Base-by-base conservation (phyloP, 2,888 invertebrate species). In the Pandemis heparana region DNA sequence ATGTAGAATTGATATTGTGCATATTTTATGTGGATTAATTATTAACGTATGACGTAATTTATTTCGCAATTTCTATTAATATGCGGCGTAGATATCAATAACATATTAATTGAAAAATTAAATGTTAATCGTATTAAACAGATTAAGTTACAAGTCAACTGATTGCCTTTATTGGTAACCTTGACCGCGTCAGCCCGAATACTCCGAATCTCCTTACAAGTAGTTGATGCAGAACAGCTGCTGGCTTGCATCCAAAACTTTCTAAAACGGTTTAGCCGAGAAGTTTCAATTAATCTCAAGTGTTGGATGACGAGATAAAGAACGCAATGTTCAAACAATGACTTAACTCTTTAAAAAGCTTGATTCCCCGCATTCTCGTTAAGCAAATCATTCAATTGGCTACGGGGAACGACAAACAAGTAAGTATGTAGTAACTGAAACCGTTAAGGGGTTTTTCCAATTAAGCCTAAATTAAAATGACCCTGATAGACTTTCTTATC, bases 181-280 rank as follows among this genome's bases (percentile, higher is more conserved):
- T 90, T 92, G 89, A 90, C 89, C 90, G 85, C 81, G 75, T 77
- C 78, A 83, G 86, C 85, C 86, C 85, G 80, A 87, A 90, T 89
- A 83, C 86, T 85, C 86, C 85, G 80, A 87, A 90, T 89, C 86
- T 85, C 85, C 83, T 79, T 81, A 81, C 83, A 82, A 80, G 82
- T 79, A 78, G 72, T 82, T 85, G 82, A 88, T 86, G 84, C 85
- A 83, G 78, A 83, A 81, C 88, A 88, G 83, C 81, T 85, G 85
- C 87, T 93, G 92, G 92, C 90, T 74, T 78, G 72, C 79, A 77
- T 85, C 91, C 93, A 92, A 89, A 86, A 87, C 88, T 90, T 91
- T 90, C 89, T 88, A 89, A 90, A 89, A 89, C 86, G 81, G 85
- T 83, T 85, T 85, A 87, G 82, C 84, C 89, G 88, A 87, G 90